phyloP scores from a whole-genome alignment of 2,113 vertebrate species.

The Grantiella picta region DNA sequence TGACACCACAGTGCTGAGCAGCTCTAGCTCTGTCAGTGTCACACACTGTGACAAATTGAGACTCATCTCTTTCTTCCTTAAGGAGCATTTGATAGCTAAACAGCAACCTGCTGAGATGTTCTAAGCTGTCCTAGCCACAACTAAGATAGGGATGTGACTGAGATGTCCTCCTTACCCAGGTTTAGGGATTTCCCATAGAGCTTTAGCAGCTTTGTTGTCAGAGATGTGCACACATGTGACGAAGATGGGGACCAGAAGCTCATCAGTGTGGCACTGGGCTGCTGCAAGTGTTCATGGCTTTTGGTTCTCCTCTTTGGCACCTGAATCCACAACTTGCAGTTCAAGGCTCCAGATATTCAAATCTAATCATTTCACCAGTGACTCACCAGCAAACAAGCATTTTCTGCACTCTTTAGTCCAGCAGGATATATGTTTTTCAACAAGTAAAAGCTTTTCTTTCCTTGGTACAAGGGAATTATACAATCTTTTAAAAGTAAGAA shows the following conservation, averaged over 20 bases:
- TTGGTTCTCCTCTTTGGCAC: background rate
- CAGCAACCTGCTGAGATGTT: background rate
- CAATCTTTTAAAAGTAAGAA: background rate
- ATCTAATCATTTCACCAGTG: background rate
- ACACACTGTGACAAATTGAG: background rate
- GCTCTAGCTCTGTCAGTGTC: background rate
- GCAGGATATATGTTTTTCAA: background rate
- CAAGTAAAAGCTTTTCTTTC: background rate
- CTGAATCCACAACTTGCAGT: background rate
- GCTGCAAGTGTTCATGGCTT: background rate
- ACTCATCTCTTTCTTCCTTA: background rate
- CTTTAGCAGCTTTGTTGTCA: background rate
- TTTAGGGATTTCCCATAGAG: background rate
- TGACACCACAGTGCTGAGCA: background rate
- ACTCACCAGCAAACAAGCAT: background rate
- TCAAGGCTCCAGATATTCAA: background rate
- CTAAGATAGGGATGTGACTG: rapidly evolving
- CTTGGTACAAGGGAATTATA: background rate
- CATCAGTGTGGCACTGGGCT: rapidly evolving
- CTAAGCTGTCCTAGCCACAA: background rate
- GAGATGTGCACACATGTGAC: rapidly evolving
- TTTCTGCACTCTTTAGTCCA: background rate
- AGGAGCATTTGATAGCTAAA: background rate
- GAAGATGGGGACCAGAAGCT: background rate
- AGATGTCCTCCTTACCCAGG: background rate